These are phyloP conservation scores for Calephelis virginiensis DNA, from an alignment of 1,140 invertebrate species.

Conservation along the genomic window DNA sequence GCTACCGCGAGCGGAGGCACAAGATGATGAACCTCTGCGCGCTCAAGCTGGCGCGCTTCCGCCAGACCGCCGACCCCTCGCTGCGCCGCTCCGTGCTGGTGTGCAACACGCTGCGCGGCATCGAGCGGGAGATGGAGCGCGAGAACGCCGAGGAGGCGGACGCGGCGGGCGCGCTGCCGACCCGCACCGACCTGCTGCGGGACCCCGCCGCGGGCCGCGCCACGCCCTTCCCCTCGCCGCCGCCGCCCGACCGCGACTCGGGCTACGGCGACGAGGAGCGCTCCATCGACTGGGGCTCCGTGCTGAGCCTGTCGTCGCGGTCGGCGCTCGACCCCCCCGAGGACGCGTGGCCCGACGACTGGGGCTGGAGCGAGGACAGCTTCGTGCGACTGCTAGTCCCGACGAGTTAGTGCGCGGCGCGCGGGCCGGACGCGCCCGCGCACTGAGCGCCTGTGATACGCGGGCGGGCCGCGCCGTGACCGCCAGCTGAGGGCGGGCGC, in stretches of 20 bases:
- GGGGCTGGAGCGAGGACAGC: slow-evolving; percentile 75
- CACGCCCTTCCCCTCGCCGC: slow-evolving; percentile 66
- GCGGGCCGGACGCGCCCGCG: slow-evolving; percentile 68
- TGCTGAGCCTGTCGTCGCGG: slow-evolving; percentile 90
- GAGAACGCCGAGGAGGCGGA: slow-evolving; percentile 81
- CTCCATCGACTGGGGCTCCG: slow-evolving; percentile 94
- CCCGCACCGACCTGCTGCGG: slow-evolving; percentile 75
- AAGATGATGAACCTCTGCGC: slow-evolving; percentile 95
- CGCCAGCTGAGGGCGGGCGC: slow-evolving; percentile 44
- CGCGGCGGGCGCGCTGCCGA: slow-evolving; percentile 71
- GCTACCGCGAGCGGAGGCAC: slow-evolving; percentile 90
- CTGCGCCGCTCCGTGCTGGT: slow-evolving; percentile 95
- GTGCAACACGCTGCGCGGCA: slow-evolving; percentile 93
- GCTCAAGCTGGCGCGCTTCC: slow-evolving; percentile 92
- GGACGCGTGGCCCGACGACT: slow-evolving; percentile 79
- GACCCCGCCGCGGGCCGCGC: slow-evolving; percentile 78
- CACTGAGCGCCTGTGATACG: slow-evolving; percentile 68
- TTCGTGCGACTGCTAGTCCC: slow-evolving; percentile 76
- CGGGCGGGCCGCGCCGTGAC: slow-evolving; percentile 41
- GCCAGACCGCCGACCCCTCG: slow-evolving; percentile 93
- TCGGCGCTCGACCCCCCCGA: slow-evolving; percentile 90
- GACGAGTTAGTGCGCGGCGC: slow-evolving; percentile 73
- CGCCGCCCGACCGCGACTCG: slow-evolving; percentile 83
- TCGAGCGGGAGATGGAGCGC: slow-evolving; percentile 93
- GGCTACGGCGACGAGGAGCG: slow-evolving; percentile 88